Conservation (phyloP, 2,113 vertebrate genomes). For the Archilochus colubris region DNA sequence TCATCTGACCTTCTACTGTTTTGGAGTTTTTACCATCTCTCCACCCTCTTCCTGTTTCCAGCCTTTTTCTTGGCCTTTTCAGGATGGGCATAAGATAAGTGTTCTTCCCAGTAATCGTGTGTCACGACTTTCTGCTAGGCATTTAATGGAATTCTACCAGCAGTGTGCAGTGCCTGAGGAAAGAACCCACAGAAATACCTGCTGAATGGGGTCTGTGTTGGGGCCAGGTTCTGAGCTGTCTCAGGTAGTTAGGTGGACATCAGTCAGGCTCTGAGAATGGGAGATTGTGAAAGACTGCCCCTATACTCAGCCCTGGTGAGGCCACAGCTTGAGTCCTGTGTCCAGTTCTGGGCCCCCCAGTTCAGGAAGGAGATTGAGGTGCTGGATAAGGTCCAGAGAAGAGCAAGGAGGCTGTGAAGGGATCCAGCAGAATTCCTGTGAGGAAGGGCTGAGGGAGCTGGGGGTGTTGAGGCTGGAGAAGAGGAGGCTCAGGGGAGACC, state of each 20-base stretch:
- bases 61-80: not conserved
- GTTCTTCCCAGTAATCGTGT: not conserved
- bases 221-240: not conserved
- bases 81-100: not conserved
- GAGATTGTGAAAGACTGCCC: not conserved
- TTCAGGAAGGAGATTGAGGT: no score
- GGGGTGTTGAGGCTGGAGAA: no score
- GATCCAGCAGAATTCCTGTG: no score
- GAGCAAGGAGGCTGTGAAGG: no score
- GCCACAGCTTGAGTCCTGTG: no score
- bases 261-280: not conserved
- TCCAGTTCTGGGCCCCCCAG: no score
- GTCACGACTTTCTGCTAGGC: not conserved
- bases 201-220: not conserved
- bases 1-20: not conserved
- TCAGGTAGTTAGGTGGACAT: not conserved
- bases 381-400: no score
- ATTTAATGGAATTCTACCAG: not conserved
- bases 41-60: not conserved
- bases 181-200: not conserved
- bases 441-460: no score
- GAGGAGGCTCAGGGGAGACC: no score
- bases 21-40: not conserved
- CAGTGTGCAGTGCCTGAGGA: not conserved
- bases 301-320: no score